Conservation (phyloP, 1,140 invertebrate genomes). For the Megalonaias nervosa region DNA sequence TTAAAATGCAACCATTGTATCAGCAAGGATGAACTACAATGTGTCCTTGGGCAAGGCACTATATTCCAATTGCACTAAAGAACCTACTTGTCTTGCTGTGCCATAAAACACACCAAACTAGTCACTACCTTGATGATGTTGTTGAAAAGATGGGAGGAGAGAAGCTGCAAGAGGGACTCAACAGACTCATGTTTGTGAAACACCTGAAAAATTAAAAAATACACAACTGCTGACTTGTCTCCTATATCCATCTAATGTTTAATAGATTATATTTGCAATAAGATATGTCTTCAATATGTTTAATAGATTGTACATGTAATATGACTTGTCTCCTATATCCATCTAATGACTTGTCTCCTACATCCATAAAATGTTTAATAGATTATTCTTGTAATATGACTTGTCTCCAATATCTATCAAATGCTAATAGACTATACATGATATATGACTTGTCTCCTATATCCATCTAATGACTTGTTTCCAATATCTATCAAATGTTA, state of each 20-base stretch:
- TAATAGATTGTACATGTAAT: no score
- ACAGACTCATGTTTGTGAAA: conserved; percentile 34
- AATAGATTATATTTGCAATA: not conserved
- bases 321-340: no score
- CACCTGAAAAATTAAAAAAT: conserved; percentile 36
- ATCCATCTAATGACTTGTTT: conserved; percentile 2
- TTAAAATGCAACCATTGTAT: not conserved
- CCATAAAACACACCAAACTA: not conserved
- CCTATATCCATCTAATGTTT: conserved; percentile 15
- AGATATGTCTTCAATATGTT: no score
- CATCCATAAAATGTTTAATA: no score
- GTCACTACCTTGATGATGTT: conserved; percentile 55
- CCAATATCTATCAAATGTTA: not conserved
- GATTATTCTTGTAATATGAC: no score
- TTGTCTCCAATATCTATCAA: no score
- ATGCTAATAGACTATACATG: no score
- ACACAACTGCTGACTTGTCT: not conserved
- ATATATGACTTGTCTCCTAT: conserved; percentile 1
- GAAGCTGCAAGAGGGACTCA: conserved; percentile 24
- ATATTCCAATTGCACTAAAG: not conserved
- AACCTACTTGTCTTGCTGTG: no score
- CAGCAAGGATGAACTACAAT: not conserved
- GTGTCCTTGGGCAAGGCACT: no score
- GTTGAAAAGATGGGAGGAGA: conserved; percentile 44
- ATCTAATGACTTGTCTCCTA: not conserved